Evolutionary conservation across 64 coral and sea anemone genomes (phyloP).

Genomic region (Hydrozoanthus tunicans): DNA sequence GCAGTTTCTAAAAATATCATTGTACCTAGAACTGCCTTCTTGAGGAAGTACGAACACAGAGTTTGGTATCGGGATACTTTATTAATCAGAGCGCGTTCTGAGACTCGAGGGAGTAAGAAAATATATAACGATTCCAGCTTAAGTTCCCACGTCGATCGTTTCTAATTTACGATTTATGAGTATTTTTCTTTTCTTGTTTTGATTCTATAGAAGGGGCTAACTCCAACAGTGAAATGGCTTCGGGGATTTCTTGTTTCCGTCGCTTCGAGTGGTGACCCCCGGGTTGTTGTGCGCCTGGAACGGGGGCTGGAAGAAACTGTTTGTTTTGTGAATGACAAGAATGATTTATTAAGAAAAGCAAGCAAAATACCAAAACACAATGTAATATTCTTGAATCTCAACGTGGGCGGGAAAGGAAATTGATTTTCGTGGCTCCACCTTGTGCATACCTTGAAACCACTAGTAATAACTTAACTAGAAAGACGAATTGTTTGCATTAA

Average conservation of each 20-base stretch:
- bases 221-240: constrained; percentile 24
- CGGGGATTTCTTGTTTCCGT: neutral
- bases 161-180: neutral
- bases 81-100: no score
- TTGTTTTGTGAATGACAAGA: neutral
- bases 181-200: neutral
- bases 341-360: neutral
- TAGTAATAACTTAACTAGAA: neutral
- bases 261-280: neutral
- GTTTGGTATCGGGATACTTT: no score
- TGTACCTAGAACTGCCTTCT: no score
- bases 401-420: no score
- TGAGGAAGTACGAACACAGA: no score
- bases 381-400: no score
- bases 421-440: no score
- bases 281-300: neutral
- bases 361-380: neutral
- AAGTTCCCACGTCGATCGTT: neutral
- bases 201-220: neutral
- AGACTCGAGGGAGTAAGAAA: neutral
- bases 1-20: no score
- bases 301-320: neutral
- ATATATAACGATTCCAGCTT: neutral
- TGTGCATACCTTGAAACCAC: no score
- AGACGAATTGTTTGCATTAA: neutral